phyloP scores from a whole-genome alignment of 2,888 invertebrate species.

The Drosophila melanocephala region DNA sequence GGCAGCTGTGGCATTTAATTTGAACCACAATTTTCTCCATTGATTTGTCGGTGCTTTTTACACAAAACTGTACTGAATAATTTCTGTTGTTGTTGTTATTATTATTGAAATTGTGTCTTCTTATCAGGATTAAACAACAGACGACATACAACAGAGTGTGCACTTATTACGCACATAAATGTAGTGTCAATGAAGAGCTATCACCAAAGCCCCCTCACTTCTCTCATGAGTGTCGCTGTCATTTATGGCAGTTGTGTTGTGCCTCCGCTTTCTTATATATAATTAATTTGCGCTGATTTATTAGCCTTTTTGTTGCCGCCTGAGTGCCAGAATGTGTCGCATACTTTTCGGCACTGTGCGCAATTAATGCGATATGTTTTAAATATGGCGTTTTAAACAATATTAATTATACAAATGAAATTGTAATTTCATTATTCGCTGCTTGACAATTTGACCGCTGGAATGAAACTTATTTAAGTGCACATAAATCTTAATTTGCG shows the following conservation, averaged over 20 bases:
- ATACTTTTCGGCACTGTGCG: constrained; percentile 12
- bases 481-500: constrained; percentile 62
- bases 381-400: constrained; percentile 55
- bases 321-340: constrained; percentile 22
- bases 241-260: constrained; percentile 16
- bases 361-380: constrained; percentile 44
- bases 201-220: not conserved
- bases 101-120: constrained; percentile 34
- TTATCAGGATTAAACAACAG: constrained; percentile 50
- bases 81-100: constrained; percentile 2
- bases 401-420: constrained; percentile 52
- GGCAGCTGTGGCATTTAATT: not conserved
- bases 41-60: constrained; percentile 22
- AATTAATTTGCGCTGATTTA: constrained; percentile 61
- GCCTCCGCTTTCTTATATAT: constrained; percentile 8
- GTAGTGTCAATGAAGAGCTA: constrained; percentile 51
- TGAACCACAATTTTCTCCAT: constrained; percentile 16
- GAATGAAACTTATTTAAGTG: constrained; percentile 66
- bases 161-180: constrained; percentile 51
- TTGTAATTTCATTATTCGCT: constrained; percentile 64
- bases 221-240: constrained; percentile 28
- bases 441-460: constrained; percentile 55
- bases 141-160: constrained; percentile 29
- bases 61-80: constrained; percentile 20
- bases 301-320: constrained; percentile 39